Conservation (phyloP, 2,113 vertebrate species). For the Psittacara wagleri region DNA sequence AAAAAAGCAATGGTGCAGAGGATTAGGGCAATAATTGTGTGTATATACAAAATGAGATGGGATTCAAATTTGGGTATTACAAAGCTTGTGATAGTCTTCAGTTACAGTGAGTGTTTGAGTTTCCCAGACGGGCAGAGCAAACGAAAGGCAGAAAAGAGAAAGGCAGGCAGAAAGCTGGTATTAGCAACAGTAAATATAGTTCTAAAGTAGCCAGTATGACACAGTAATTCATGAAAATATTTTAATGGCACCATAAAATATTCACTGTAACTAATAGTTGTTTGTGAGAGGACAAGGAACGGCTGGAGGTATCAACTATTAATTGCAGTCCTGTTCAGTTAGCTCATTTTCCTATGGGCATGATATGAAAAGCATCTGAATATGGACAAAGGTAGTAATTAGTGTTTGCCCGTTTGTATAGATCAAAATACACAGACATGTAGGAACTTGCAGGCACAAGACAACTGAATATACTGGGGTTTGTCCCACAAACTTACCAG, state of each 20-base stretch:
- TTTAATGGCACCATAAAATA: neutral
- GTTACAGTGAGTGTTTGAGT: neutral
- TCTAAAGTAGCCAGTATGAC: neutral
- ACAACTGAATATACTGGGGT: neutral
- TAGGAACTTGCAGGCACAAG: neutral
- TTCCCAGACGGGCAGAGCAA: neutral
- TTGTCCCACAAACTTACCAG: neutral
- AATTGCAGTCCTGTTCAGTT: neutral
- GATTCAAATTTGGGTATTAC: neutral
- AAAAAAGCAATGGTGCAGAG: neutral
- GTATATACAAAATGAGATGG: rapidly evolving
- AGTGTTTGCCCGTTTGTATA: neutral
- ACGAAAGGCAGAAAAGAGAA: neutral
- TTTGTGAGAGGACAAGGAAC: neutral
- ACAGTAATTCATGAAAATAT: neutral
- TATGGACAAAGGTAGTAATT: neutral
- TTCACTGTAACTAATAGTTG: neutral
- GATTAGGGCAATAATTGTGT: neutral
- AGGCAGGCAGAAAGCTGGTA: neutral
- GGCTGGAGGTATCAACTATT: neutral
- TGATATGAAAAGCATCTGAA: neutral
- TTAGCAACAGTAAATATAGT: neutral
- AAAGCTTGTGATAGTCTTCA: neutral
- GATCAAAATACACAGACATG: neutral
- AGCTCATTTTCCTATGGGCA: neutral